Evolutionary conservation across 1,140 invertebrate species (phyloP).

Genomic region (Drosophila orena): DNA sequence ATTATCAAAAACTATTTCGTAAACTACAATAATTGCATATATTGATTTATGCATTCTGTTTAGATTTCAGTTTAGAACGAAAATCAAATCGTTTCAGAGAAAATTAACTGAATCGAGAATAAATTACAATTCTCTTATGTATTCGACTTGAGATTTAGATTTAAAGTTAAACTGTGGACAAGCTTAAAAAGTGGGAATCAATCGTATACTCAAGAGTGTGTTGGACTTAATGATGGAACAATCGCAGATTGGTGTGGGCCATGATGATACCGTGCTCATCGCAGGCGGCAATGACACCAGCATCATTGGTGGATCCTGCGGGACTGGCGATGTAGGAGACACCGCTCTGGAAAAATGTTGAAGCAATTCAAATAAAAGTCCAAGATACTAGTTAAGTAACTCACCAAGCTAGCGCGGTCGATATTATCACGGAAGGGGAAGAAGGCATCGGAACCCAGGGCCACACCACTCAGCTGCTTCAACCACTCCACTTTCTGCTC

Average conservation of each 20-base stretch:
- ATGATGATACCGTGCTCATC: conserved; percentile 95
- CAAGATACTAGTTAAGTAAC: background rate
- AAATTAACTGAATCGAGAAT: too few species aligned
- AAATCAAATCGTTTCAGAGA: too few species aligned
- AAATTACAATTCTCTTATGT: background rate
- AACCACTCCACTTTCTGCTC: conserved; percentile 93
- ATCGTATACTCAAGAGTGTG: conserved; percentile 1
- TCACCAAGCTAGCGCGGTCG: conserved; percentile 95
- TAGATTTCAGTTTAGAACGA: background rate
- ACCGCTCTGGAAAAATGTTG: conserved; percentile 91
- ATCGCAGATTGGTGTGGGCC: conserved; percentile 94
- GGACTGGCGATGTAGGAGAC: conserved; percentile 97
- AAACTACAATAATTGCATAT: background rate
- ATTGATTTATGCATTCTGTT: background rate
- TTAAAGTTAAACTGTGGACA: background rate
- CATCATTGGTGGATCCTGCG: conserved; percentile 96
- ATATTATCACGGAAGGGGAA: conserved; percentile 99
- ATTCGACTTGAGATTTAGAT: background rate
- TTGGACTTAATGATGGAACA: conserved; percentile 96
- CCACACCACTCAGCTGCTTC: conserved; percentile 92
- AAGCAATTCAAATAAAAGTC: too few species aligned
- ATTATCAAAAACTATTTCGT: conserved; percentile 33
- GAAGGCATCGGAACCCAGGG: conserved; percentile 98
- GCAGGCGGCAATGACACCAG: conserved; percentile 95
- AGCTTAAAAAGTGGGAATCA: background rate